Evolutionary conservation across 2,113 vertebrate species (phyloP).

Genomic region (Heterocephalus glaber): DNA sequence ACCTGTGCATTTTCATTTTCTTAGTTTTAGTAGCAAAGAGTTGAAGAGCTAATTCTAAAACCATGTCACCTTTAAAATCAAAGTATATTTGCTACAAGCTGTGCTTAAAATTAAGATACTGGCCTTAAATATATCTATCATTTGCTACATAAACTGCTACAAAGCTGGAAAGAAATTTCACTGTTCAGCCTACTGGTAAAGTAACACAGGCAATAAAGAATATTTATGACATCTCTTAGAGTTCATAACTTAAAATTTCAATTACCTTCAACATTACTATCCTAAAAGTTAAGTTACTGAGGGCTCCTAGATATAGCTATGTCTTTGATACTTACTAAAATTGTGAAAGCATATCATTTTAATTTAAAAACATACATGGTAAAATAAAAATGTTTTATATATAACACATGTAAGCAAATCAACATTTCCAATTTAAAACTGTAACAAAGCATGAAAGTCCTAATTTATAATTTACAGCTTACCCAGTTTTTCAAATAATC

Average conservation of each 20-base stretch:
- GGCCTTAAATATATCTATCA: not conserved
- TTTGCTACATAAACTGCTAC: not conserved
- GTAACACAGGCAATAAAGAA: constrained; percentile 11
- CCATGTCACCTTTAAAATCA: constrained; percentile 23
- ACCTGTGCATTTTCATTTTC: not conserved
- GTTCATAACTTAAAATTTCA: constrained; percentile 29
- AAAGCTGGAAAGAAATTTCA: not conserved
- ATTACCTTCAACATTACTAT: not conserved
- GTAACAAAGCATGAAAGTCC: constrained; percentile 13
- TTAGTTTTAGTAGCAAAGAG: constrained; percentile 39
- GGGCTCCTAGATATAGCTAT: not conserved
- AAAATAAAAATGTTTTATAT: constrained; percentile 39
- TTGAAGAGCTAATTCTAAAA: constrained; percentile 14
- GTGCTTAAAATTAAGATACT: not conserved
- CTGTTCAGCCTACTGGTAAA: not conserved
- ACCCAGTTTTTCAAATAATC: not conserved
- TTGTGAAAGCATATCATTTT: constrained; percentile 19
- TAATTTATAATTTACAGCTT: not conserved
- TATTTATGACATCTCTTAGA: not conserved
- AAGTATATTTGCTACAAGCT: not conserved
- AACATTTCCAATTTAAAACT: constrained; percentile 24
- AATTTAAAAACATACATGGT: not conserved
- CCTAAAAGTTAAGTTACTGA: not conserved
- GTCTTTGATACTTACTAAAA: constrained; percentile 39
- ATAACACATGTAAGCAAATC: constrained; percentile 22